Evolutionary conservation across 2,797 vertebrate genomes (phyloP).

Genomic region (Ctenopoma multispine): DNA sequence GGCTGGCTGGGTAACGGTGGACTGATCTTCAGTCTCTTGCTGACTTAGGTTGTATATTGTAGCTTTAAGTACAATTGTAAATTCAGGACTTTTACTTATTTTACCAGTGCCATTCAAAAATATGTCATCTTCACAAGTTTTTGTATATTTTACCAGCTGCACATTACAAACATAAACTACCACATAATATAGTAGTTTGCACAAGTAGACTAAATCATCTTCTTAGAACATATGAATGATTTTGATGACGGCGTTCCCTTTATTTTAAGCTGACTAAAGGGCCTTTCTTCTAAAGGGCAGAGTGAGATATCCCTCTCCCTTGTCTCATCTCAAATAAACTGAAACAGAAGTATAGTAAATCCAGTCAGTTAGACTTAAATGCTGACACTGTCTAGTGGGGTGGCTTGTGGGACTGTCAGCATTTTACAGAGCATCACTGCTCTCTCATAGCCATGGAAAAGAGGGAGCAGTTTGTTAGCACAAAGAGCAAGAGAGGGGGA

Average conservation of each 20-base stretch:
- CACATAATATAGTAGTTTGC: too few relatives aligned
- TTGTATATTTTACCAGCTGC: background rate
- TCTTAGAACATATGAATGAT: slow-evolving; percentile 20
- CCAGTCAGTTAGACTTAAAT: slow-evolving; percentile 70
- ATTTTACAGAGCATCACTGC: slow-evolving; percentile 68
- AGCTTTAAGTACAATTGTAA: too few relatives aligned
- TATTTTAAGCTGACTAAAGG: slow-evolving; percentile 53
- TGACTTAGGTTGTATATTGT: too few relatives aligned
- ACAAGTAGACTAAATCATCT: slow-evolving; percentile 13
- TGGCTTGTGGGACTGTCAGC: slow-evolving; percentile 72
- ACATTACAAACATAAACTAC: too few relatives aligned
- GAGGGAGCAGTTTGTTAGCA: slow-evolving; percentile 46
- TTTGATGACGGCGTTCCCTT: slow-evolving; percentile 43
- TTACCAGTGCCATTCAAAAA: too few relatives aligned
- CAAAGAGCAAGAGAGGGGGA: slow-evolving; percentile 29
- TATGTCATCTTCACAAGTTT: background rate
- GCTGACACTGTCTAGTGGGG: slow-evolving; percentile 70
- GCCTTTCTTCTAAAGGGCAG: slow-evolving; percentile 34
- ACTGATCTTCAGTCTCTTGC: too few relatives aligned
- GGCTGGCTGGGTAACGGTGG: too few relatives aligned
- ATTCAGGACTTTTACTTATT: too few relatives aligned
- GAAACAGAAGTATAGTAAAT: slow-evolving; percentile 68
- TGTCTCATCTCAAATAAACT: slow-evolving; percentile 57
- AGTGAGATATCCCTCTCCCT: slow-evolving; percentile 42
- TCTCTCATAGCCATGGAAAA: slow-evolving; percentile 58